A percentile compares a stretch with the other conserved stretches of the same genome.
Evolutionary conservation across 1,140 invertebrate species (phyloP).

Genomic region (Pinna nobilis): DNA sequence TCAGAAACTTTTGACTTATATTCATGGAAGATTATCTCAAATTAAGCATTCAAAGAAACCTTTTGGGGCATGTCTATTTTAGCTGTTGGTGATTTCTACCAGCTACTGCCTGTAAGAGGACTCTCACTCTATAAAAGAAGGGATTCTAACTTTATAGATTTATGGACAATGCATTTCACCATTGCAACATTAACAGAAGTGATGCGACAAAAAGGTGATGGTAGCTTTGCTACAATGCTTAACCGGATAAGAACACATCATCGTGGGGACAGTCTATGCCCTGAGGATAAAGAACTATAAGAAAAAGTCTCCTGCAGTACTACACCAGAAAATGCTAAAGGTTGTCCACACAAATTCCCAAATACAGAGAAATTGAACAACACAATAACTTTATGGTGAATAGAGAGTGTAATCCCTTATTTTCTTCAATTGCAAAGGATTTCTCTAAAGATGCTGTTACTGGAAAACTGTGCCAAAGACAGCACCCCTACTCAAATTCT

Average conservation of each 20-base stretch:
- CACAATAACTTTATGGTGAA: slow-evolving; percentile 21
- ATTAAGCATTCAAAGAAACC: slow-evolving; percentile 24
- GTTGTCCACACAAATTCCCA: slow-evolving; percentile 6
- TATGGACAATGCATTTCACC: slow-evolving; percentile 16
- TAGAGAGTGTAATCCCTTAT: background rate
- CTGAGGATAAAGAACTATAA: background rate
- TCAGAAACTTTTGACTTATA: slow-evolving; percentile 34
- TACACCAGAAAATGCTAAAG: background rate
- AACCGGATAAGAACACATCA: slow-evolving; percentile 13
- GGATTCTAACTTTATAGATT: background rate
- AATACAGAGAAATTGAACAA: slow-evolving; percentile 2
- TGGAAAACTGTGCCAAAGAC: slow-evolving; percentile 11
- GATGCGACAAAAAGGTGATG: slow-evolving; percentile 25
- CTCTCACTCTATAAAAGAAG: background rate
- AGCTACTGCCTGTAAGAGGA: slow-evolving; percentile 22
- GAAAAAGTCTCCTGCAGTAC: background rate
- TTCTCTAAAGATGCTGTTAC: slow-evolving; percentile 12
- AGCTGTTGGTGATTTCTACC: slow-evolving; percentile 37
- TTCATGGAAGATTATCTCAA: slow-evolving; percentile 33
- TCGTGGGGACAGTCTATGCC: background rate
- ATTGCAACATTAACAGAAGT: slow-evolving; percentile 2
- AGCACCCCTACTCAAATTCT: background rate
- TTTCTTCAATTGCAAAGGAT: slow-evolving; percentile 8
- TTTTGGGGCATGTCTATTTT: slow-evolving; percentile 27
- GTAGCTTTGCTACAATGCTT: slow-evolving; percentile 5